A percentile compares a stretch with the other conserved stretches of the same genome.
Evolutionary conservation across 2,797 vertebrate genomes (phyloP).

Genomic region (Calcarius lapponicus): DNA sequence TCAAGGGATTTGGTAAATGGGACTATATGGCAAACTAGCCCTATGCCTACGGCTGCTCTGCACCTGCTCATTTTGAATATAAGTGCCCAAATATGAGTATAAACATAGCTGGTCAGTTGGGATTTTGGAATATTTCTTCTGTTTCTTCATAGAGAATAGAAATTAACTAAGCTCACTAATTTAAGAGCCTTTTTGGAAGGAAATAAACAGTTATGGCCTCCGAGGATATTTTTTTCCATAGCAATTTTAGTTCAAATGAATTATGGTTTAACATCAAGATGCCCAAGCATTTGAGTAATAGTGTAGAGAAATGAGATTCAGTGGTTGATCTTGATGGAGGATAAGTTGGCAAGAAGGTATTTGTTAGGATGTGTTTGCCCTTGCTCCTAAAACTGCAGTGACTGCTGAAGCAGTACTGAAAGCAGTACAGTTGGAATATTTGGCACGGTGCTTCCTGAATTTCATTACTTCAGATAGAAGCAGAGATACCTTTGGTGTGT

Average conservation of each 20-base stretch:
- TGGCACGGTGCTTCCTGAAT: not conserved
- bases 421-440: not conserved
- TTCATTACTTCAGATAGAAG: not conserved
- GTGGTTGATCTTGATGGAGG: not conserved
- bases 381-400: not conserved
- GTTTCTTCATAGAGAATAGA: not conserved
- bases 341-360: not conserved
- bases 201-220: accelerated
- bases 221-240: not conserved
- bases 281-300: not conserved
- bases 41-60: not conserved
- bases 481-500: not conserved
- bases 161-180: not conserved
- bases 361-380: not conserved
- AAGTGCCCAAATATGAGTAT: no score
- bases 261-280: not conserved
- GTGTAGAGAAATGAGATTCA: not conserved
- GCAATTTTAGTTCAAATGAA: no score
- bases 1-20: not conserved
- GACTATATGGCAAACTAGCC: no score
- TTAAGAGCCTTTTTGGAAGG: not conserved
- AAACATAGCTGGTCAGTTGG: not conserved
- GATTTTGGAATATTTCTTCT: not conserved
- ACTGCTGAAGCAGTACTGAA: not conserved
- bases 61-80: not conserved